phyloP scores from a whole-genome alignment of 2,113 vertebrate species.

The Tichodroma muraria region DNA sequence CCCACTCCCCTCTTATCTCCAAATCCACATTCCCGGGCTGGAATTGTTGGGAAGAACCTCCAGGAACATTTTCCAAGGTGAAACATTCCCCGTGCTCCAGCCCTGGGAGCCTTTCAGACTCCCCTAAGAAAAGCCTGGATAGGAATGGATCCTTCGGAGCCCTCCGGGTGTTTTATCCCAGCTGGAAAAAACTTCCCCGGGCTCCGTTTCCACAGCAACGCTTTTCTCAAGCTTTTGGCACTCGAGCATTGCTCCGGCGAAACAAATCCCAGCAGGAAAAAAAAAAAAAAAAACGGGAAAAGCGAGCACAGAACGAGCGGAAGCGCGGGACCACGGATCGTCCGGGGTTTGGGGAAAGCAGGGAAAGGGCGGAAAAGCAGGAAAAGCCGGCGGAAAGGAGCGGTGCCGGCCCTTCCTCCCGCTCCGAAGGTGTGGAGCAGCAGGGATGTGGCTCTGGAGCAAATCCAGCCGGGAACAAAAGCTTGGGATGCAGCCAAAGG shows the following conservation, averaged over 20 bases:
- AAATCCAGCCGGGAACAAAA: not conserved
- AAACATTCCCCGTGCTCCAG: too few relatives aligned
- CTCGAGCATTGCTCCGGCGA: not conserved
- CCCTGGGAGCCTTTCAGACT: not conserved
- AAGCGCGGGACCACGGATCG: accelerated
- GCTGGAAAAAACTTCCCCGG: not conserved
- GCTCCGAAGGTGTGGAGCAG: not conserved
- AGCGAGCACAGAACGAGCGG: accelerated
- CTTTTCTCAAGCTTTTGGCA: not conserved
- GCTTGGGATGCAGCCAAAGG: not conserved
- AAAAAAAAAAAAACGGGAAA: not conserved
- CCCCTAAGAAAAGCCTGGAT: not conserved
- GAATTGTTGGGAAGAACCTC: accelerated
- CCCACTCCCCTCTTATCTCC: not conserved
- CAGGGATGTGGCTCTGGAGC: not conserved
- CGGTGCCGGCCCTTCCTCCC: not conserved
- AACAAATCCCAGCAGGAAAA: not conserved
- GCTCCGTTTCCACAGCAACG: conserved; percentile 44
- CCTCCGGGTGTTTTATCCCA: not conserved
- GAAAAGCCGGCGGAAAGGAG: not conserved
- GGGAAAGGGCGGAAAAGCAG: not conserved
- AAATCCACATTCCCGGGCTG: accelerated
- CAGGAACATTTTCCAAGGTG: too few relatives aligned
- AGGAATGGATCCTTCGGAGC: not conserved
- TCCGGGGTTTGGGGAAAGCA: accelerated